Base-by-base conservation (phyloP, 2,113 vertebrate genomes). In the Sphaerodactylus townsendi region DNA sequence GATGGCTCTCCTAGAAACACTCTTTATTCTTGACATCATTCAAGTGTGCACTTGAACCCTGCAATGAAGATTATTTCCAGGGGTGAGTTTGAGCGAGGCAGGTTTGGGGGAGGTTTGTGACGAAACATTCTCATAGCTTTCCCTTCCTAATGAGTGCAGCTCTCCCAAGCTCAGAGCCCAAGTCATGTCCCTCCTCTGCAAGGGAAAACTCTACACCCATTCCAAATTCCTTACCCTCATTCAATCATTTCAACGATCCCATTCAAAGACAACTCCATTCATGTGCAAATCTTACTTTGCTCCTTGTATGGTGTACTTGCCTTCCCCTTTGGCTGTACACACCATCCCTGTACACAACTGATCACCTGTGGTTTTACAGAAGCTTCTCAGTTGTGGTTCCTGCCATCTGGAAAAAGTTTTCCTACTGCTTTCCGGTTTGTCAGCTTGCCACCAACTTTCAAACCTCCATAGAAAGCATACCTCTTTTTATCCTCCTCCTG, bases 331-430 rank as follows among this genome's bases (percentile, higher is more conserved):
- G 76, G 50, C 82, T 79, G 88, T 86, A 85, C 25, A 82, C 23
- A 28, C 64, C 72, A 46, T 79, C 8, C 56, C 56, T 82, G 25
- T 70, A 1, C 77, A 50, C 2, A 77, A 3, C 10, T 86, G 15
- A 79, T 46, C 6, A 41, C 10, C 75, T 90, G 23, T 77, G 9
- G 30, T 77, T 56, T 56, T 84, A 33, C 7, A 71, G 37, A 79
- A 1, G 5, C 10, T 74, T 81, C 73, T 72, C 83, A 64, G 13
- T 35, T 70, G 28, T 28, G 39, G 59, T 41, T 84, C 30, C 59
- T 81, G 74, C 64, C 37, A 78, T 79, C n/a, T 75, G 74, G 85
- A 89, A 77, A n/a, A 23, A 73, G 59, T 35, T 90, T 90, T 33
- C 75, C 2, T 81, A 0, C 19, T 44, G 41, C n/a, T 69, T 46